Conservation (phyloP, 2,113 vertebrate species). For the Narcine bancroftii region DNA sequence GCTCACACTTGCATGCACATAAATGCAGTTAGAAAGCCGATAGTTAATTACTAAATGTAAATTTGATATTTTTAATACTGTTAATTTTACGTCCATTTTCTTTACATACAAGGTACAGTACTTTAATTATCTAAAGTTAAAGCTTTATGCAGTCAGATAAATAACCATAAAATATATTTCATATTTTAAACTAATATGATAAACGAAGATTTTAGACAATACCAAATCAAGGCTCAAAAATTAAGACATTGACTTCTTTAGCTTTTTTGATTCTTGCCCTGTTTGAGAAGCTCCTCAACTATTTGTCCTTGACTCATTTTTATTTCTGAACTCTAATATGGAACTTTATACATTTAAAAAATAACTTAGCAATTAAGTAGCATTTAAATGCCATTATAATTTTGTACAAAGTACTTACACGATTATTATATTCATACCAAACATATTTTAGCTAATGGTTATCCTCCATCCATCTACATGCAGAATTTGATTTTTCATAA, state of each 20-base stretch:
- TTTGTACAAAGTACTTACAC: constrained; percentile 2
- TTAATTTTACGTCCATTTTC: too few relatives aligned
- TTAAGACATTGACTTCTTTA: neutral
- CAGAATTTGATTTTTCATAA: too few relatives aligned
- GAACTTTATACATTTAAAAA: too few relatives aligned
- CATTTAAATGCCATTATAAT: neutral
- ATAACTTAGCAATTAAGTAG: neutral
- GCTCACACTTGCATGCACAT: neutral
- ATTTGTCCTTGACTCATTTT: neutral
- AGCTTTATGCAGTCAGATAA: neutral
- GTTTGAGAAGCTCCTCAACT: neutral
- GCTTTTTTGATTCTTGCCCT: neutral
- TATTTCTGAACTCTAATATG: neutral
- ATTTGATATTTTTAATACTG: neutral
- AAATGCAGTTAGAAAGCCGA: neutral
- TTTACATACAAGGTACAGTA: too few relatives aligned
- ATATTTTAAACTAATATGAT: neutral
- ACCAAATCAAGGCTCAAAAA: neutral
- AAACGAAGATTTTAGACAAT: neutral
- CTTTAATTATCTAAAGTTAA: neutral
- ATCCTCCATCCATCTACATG: too few relatives aligned
- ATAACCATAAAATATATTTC: neutral
- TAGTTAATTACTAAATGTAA: neutral
- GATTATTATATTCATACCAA: constrained; percentile 8
- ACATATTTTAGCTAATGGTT: neutral